Evolutionary conservation across 2,113 vertebrate species (phyloP).

Genomic region (Zosterops hypoxanthus): DNA sequence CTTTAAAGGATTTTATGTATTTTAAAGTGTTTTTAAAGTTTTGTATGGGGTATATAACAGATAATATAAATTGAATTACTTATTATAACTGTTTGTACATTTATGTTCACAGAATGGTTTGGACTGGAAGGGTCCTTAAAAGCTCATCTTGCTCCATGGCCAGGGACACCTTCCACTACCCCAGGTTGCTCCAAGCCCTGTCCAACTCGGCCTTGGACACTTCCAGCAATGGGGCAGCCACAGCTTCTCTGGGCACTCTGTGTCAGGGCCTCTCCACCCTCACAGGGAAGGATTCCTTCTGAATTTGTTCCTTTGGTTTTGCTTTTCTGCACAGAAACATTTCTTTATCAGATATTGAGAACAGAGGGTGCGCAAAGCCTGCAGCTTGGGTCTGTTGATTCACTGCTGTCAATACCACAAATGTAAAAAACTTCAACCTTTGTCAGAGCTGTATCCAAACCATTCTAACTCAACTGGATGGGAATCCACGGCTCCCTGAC

Average conservation of each 20-base stretch:
- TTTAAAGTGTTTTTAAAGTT: not conserved
- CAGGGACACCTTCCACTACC: not conserved
- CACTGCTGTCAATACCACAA: not conserved
- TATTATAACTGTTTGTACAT: not conserved
- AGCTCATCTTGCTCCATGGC: not conserved
- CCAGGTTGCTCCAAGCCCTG: fast-evolving
- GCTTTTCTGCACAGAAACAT: not conserved
- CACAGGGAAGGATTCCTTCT: not conserved
- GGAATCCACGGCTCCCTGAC: not conserved
- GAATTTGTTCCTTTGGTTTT: not conserved
- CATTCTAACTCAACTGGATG: not conserved
- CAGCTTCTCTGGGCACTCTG: not conserved
- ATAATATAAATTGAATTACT: not conserved
- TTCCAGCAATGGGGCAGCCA: not conserved
- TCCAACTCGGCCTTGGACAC: not conserved
- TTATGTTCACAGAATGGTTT: not conserved
- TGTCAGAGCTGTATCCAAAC: fast-evolving
- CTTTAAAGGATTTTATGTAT: not conserved
- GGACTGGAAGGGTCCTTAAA: not conserved
- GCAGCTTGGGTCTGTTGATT: fast-evolving
- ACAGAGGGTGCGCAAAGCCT: too few species aligned
- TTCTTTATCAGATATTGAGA: fast-evolving
- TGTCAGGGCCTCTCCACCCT: not conserved
- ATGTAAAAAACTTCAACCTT: not conserved
- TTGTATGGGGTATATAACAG: not conserved